Evolutionary conservation across 2,113 vertebrate species (phyloP).

Genomic region (Proteles cristata): DNA sequence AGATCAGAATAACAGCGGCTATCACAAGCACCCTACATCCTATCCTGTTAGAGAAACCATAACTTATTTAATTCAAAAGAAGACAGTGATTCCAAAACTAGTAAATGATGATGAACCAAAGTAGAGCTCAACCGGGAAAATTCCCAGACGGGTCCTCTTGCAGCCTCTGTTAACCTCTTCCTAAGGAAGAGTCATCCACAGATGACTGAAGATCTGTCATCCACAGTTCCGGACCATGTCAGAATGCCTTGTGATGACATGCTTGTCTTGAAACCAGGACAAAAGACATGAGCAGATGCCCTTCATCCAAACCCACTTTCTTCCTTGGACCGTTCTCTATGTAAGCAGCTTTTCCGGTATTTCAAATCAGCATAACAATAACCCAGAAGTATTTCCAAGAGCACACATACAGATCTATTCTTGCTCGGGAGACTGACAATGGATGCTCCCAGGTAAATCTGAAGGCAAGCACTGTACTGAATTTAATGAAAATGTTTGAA

Average conservation of each 20-base stretch:
- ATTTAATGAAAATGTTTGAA: conserved; percentile 10
- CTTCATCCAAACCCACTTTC: not conserved
- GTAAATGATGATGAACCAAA: conserved; percentile 20
- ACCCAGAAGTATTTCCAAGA: not conserved
- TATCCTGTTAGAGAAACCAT: conserved; percentile 16
- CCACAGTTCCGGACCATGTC: not conserved
- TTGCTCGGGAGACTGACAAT: not conserved
- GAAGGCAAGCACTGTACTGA: rapidly evolving
- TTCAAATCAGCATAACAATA: not conserved
- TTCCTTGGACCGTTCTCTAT: not conserved
- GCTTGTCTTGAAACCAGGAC: not conserved
- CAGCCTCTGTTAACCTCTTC: not conserved
- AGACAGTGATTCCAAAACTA: conserved; percentile 5
- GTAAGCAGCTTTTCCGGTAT: not conserved
- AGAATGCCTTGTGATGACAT: not conserved
- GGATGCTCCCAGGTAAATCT: not conserved
- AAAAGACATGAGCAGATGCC: not conserved
- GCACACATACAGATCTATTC: not conserved
- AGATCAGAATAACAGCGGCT: not conserved
- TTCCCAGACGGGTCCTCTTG: not conserved
- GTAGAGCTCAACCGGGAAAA: not conserved
- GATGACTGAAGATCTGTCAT: too few relatives aligned
- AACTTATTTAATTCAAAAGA: conserved; percentile 8
- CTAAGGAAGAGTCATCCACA: not conserved
- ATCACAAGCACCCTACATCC: not conserved